A percentile compares a stretch with the other conserved stretches of the same genome.
Evolutionary conservation across 2,113 vertebrate genomes (phyloP).

Genomic region (Turdus rufiventris): DNA sequence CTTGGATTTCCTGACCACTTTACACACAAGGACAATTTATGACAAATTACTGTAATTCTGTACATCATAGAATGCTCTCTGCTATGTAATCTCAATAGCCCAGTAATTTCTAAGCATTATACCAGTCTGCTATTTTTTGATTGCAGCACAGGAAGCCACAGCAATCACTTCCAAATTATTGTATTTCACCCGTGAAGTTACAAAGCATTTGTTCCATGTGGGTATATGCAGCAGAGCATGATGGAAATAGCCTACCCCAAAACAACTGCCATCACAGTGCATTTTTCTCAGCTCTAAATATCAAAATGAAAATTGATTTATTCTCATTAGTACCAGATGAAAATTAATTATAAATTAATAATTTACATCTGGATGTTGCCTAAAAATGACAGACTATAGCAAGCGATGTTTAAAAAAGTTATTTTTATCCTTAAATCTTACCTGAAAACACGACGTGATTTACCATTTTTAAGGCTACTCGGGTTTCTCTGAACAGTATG

Average conservation of each 20-base stretch:
- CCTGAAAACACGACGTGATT: background rate
- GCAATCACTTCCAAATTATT: background rate
- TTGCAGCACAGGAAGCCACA: background rate
- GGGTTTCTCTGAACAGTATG: background rate
- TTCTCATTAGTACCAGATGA: too few relatives aligned
- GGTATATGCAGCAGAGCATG: rapidly evolving
- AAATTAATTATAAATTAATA: background rate
- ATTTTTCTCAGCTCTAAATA: background rate
- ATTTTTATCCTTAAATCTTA: background rate
- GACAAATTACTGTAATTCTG: background rate
- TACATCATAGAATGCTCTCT: background rate
- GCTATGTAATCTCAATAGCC: background rate
- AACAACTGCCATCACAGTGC: background rate
- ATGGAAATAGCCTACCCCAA: background rate
- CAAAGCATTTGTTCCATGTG: background rate
- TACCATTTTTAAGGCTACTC: background rate
- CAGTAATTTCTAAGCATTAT: background rate
- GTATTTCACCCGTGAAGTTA: background rate
- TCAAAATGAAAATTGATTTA: background rate
- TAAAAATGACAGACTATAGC: background rate
- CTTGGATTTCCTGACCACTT: background rate
- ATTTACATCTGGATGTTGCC: background rate
- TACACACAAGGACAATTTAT: background rate
- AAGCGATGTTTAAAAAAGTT: background rate
- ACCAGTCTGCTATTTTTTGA: background rate